Evolutionary conservation across 2,888 invertebrate species (phyloP), one percentile per base, ranked within the genome.

Genomic region (Sphaerophoria rueppellii): DNA sequence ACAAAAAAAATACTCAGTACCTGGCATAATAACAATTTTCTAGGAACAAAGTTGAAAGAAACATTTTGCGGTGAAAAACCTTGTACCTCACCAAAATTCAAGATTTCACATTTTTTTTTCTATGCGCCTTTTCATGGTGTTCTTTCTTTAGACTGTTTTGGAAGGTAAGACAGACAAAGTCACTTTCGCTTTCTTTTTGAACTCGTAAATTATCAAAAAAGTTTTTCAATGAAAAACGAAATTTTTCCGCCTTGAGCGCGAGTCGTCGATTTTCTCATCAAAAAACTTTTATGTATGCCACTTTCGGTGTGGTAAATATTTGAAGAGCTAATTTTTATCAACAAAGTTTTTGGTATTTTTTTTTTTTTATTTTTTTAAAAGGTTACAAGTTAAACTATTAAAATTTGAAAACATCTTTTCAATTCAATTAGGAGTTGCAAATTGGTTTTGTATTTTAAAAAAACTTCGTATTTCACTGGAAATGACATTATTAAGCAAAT

Each of bases 161-260:
- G n/a, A 12, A 43, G 14, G 54, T 35, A 60, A 32, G 43, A 61
- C 35, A 46, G 9, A 40, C 37, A 74, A 54, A 43, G n/a, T 60
- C 69, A 80, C 80, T 74, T 70, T 80, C 74, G 7, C 69, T 80
- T 80, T 58, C 58, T 24, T 40, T 40, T 77, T 37, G n/a, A 14
- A 24, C 52, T 40, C 63, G 34, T 34, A 67, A 60, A 80, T 73
- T 65, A 78, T 73, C 63, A 73, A 74, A 69, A 75, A 80, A 80
- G n/a, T 80, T 80, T 80, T 80, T 69, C 80, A 80, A 80, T 75
- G 80, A 75, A 80, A 80, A 58, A 61, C 60, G 67, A 74, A 57
- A 54, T 73, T 79, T 65, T 73, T 73, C 43, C 14, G 65, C 78
- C 55, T 37, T 40, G 16, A 57, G 65, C 78, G 63, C 71, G 16